A percentile compares a stretch with the other conserved stretches of the same genome.
phyloP scores from a whole-genome alignment of 2,113 vertebrate genomes.

The Cyphomyrus plagiostoma region DNA sequence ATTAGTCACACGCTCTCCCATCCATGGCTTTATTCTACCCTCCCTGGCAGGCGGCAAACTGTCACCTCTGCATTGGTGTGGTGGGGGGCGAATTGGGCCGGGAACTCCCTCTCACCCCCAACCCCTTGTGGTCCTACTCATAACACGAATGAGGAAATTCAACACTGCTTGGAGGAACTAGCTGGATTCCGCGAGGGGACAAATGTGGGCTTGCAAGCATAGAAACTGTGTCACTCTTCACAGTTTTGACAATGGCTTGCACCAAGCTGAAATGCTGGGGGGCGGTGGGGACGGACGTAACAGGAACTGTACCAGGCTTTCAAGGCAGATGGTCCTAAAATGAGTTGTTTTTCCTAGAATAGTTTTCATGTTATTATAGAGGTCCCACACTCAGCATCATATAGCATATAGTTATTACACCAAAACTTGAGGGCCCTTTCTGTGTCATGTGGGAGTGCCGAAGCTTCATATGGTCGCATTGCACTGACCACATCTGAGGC shows the following conservation, averaged over 20 bases:
- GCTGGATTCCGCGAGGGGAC: neutral
- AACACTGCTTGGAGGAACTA: neutral
- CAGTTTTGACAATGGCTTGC: neutral
- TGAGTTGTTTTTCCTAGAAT: neutral
- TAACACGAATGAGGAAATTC: neutral
- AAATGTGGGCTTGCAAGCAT: neutral
- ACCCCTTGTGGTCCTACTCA: neutral
- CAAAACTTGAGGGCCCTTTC: neutral
- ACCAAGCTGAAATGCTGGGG: neutral
- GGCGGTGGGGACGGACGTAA: neutral
- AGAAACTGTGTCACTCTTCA: neutral
- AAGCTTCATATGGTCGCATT: neutral
- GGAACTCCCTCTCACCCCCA: neutral
- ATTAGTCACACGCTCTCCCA: slow-evolving; percentile 66
- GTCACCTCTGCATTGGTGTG: neutral
- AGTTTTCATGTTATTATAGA: neutral
- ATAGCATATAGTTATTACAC: neutral
- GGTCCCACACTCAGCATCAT: neutral
- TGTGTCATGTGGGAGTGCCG: neutral
- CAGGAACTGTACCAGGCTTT: neutral
- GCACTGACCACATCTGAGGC: neutral
- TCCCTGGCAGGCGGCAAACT: neutral
- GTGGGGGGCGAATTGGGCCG: neutral
- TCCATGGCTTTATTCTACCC: slow-evolving; percentile 59
- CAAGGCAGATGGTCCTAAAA: neutral